Evolutionary conservation across 1,140 invertebrate species (phyloP).

Genomic region (Drusus annulatus): DNA sequence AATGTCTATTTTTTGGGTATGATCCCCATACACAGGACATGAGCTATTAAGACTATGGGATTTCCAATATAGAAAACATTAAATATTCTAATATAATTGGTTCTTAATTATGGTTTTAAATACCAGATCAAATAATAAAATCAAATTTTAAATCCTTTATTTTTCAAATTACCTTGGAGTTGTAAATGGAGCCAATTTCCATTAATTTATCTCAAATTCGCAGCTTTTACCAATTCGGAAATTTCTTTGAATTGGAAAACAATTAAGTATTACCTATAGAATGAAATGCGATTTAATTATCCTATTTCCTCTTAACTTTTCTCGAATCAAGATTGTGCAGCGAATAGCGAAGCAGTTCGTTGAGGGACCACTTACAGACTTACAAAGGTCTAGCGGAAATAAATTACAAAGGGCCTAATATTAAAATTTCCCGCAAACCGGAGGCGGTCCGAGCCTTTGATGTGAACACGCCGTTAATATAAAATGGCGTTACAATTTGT

Average conservation of each 20-base stretch:
- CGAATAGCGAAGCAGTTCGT: constrained; percentile 47
- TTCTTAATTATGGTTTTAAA: too few species aligned
- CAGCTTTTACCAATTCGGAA: not conserved
- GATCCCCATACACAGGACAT: too few species aligned
- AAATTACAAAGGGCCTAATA: constrained; percentile 53
- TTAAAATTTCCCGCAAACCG: constrained; percentile 50
- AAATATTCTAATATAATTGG: too few species aligned
- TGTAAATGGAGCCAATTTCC: too few species aligned
- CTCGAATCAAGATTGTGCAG: constrained; percentile 27
- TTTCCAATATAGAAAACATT: too few species aligned
- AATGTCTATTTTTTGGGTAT: too few species aligned
- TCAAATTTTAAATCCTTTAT: too few species aligned
- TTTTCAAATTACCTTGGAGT: too few species aligned
- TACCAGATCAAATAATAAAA: too few species aligned
- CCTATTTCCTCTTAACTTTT: not conserved
- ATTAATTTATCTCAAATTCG: too few species aligned
- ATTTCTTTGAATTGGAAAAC: not conserved
- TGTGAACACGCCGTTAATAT: constrained; percentile 36
- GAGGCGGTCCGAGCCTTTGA: constrained; percentile 35
- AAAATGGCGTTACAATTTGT: constrained; percentile 50
- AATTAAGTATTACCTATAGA: not conserved
- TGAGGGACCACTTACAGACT: constrained; percentile 27
- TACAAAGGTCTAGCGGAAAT: constrained; percentile 54
- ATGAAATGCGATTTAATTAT: constrained; percentile 9
- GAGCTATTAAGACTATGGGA: too few species aligned